Percentiles rank a stretch among this genome's conserved stretches.
phyloP scores from a whole-genome alignment of 2,888 invertebrate genomes.

The Amblyjoppa proteus region DNA sequence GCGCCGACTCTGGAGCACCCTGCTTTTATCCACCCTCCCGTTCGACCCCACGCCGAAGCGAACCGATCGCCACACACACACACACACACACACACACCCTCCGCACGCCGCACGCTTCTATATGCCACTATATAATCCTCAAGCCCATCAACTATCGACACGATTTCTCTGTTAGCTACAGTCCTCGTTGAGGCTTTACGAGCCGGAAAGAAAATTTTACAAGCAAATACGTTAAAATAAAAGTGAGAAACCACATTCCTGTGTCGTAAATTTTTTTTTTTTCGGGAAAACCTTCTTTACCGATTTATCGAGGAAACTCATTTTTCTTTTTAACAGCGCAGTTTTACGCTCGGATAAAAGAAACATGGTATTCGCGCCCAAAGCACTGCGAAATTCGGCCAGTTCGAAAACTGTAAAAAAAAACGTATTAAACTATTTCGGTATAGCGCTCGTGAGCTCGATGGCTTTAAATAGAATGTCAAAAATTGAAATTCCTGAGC shows the following conservation, averaged over 20 bases:
- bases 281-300: neutral
- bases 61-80: constrained; percentile 17
- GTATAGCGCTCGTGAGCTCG: too few species aligned
- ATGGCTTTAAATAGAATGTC: neutral
- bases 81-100: neutral
- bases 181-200: neutral
- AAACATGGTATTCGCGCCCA: too few species aligned
- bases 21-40: constrained; percentile 10
- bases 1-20: constrained; percentile 30
- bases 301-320: neutral
- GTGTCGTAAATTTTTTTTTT: neutral
- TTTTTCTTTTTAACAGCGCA: too few species aligned
- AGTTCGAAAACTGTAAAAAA: too few species aligned
- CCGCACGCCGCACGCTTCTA: neutral
- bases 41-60: constrained; percentile 1
- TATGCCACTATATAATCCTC: neutral
- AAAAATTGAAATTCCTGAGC: neutral
- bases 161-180: neutral
- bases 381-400: too few species aligned
- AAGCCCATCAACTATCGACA: constrained; percentile 5
- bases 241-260: neutral
- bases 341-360: too few species aligned
- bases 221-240: neutral
- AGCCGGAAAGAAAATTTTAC: neutral
- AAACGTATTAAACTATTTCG: too few species aligned